Evolutionary conservation across 2,888 invertebrate species (phyloP), one percentile per base, ranked within the genome.

Genomic region (Dione vanillae): DNA sequence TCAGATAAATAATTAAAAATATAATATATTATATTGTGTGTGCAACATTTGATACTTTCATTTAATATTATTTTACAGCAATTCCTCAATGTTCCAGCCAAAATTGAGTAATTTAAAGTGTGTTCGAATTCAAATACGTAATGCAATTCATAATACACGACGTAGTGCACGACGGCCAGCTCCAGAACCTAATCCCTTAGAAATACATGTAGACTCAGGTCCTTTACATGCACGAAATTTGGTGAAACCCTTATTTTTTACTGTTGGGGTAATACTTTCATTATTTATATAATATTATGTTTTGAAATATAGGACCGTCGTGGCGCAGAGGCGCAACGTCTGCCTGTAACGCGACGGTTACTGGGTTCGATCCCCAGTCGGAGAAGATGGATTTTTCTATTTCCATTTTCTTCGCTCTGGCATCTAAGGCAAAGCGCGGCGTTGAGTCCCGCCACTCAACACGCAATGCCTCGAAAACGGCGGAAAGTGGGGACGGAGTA

Each of bases 231-330:
- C 89, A 14, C 87, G 84, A 58, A 90, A 87, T 74, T 84, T 96
- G 65, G 90, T 94, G 81, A 96, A 94, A 86, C 95, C 96, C 20
- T 89, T 96, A 62, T 83, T 94, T 54, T 96, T 96, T 83, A 95
- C 96, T 64, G 80, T 96, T 65, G 93, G 94, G 83, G 96, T 96
- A 92, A 93, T 80, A 71, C 1, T 5, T 11, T 20, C 20, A 62
- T 41, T 20, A 14, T 27, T 8, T 65, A n/a, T 43, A 41, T 37
- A 40, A 43, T 16, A 1, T n/a, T 14, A n/a, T 56, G 9, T 19
- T 40, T 37, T 47, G 6, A 5, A 37, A 54, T 9, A 16, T 47
- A 16, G n/a, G 16, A n/a, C n/a, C n/a, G n/a, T n/a, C n/a, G n/a
- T n/a, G n/a, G n/a, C n/a, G n/a, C n/a, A n/a, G n/a, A n/a, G n/a